Base-by-base conservation (phyloP, 92 coral and sea anemone genomes). In the Palythoa heliodiscus region DNA sequence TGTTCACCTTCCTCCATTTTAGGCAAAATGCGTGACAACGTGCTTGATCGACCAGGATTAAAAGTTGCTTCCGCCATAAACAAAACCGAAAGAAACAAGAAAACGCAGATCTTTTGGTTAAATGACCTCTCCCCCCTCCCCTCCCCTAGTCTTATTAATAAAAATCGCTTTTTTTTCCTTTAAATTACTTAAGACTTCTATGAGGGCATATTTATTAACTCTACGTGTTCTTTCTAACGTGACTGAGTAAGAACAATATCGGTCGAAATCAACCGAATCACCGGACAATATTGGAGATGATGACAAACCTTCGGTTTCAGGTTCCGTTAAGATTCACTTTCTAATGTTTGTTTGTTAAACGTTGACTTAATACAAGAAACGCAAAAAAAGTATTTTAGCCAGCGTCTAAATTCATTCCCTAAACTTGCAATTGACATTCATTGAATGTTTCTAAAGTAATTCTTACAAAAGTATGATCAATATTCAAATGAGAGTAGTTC, bases 31-130 rank as follows among this genome's bases (percentile, higher is more conserved):
- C 47, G 1, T 35, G 16, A 72, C 55, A 40, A 66, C 71, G 71
- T 66, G 20, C 25, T 35, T 72, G 55, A 35, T 72, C 53, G 39
- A 35, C 5, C 12, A 17, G 52, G 14, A 14, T 71, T 52, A 24
- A 71, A 20, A 5, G 76, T 15, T 72, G 50, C 24, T 72, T 72
- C 53, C 76, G 76, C 76, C 9, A 13, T 16, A 12, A 35, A 11
- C 76, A 35, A 72, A 72, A 72, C 76, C 39, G 12, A 72, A 23
- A 38, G 76, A 52, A 72, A 72, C 76, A 23, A 8, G 17, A 72
- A 66, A 22, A 11, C 71, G 71, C 71, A 66, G 35, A 66, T 66
- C 71, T 22, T 19, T 10, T 2, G 20, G 71, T 29, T 15, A 66
- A 66, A 66, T 15, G 9, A 15, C 12, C 19, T 22, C 17, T 22